Base-by-base conservation (phyloP, 2,888 invertebrate species). In the Trichacis sp. region DNA sequence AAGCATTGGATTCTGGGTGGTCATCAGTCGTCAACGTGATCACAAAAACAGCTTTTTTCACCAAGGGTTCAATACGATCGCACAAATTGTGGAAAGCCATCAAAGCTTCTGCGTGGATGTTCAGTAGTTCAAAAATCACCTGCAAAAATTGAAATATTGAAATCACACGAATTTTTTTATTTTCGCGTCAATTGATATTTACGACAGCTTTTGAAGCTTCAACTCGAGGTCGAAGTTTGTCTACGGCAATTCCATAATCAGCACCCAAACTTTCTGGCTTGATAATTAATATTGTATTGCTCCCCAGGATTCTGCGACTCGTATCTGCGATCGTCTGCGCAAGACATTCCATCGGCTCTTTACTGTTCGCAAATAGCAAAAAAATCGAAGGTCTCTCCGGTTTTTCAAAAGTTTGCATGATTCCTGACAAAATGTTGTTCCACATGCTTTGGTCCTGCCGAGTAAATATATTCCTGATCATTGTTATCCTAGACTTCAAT, bases 1-100 rank as follows among this genome's bases (percentile, higher is more conserved):
- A 63, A 29, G 52, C 62, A 42, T 73, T 55, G 12, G 70, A 72
- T 14, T 72, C 61, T 1, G 71, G 56, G 52, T 73, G 74, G 12
- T 70, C 69, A 33, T 77, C 68, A 1, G 84, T 75, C 64, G 83
- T 77, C 40, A 87, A 76, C 2, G 86, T 86, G 56, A 87, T 83
- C 53, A 87, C 79, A 68, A 85, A 85, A 29, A 87, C 72, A 12
- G 83, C 83, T 48, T 80, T 78, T 46, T 69, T 61, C 8, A 86
- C 84, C 24, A 86, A 65, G 8, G 89, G 89, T 55, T 79, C 85
- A 43, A 85, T 66, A 20, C 85, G 86, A 71, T 90, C 89, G 69
- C 89, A 89, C 68, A 90, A 85, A 56, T 85, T 79, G 71, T 90
- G 89, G 68, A 90, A 85, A 1, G 87, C 87, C 71, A 83, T 85